Conservation (phyloP, 2,888 invertebrate genomes). For the Drosophila acutilabella region DNA sequence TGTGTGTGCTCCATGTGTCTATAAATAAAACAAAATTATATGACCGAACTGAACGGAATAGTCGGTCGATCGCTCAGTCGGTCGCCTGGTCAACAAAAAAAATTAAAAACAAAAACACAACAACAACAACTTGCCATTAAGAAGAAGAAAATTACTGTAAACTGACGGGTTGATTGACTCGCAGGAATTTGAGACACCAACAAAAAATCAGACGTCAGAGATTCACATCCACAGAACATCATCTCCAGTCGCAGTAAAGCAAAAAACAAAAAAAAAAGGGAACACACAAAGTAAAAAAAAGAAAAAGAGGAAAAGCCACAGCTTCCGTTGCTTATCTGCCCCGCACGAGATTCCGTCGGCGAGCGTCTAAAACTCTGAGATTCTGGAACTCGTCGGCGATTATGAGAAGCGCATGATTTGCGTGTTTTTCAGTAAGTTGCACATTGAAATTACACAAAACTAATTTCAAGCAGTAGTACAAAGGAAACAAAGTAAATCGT, state of each 20-base stretch:
- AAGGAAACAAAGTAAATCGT: constrained; percentile 37
- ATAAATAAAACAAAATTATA: constrained; percentile 53
- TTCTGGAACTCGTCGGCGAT: background rate
- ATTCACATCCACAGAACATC: constrained; percentile 18
- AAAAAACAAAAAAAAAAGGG: background rate
- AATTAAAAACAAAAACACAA: constrained; percentile 40
- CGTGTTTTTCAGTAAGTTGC: constrained; percentile 61
- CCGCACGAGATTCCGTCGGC: constrained; percentile 51
- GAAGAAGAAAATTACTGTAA: constrained; percentile 33
- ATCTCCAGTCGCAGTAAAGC: constrained; percentile 1
- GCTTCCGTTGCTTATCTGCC: constrained; percentile 73
- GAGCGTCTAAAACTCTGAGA: constrained; percentile 11
- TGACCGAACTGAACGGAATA: constrained; percentile 37
- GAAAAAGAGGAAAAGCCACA: constrained; percentile 17
- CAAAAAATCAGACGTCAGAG: constrained; percentile 12
- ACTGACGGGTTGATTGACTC: constrained; percentile 76
- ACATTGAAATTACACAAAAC: constrained; percentile 37
- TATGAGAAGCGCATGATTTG: constrained; percentile 42
- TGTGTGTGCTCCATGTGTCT: constrained; percentile 61
- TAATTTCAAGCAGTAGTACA: constrained; percentile 25
- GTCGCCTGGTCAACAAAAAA: constrained; percentile 43
- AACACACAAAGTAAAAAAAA: background rate
- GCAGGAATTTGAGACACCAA: constrained; percentile 66
- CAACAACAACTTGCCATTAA: constrained; percentile 39
- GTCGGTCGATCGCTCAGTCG: constrained; percentile 27